Percentiles rank a stretch among this genome's conserved stretches.
Conservation (phyloP, 2,888 invertebrate genomes). For the Hipparchia sbordonii region DNA sequence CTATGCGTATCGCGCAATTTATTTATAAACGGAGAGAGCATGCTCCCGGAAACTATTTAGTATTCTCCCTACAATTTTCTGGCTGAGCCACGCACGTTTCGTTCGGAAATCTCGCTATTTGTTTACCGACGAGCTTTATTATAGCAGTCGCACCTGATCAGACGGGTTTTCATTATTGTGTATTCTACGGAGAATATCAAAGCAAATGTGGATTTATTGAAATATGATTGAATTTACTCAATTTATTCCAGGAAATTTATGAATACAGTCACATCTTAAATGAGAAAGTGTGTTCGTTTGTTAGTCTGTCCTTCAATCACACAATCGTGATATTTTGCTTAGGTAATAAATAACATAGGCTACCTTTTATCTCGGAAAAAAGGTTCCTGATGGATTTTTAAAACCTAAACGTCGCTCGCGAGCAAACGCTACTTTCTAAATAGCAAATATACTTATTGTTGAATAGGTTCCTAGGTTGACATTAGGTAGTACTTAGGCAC, state of each 20-base stretch:
- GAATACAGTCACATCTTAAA: background rate
- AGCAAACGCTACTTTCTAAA: too few species aligned
- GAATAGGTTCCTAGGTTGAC: too few species aligned
- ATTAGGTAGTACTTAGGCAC: too few species aligned
- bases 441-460: too few species aligned
- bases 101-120: conserved; percentile 35
- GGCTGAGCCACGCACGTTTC: conserved; percentile 36
- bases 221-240: background rate
- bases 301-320: too few species aligned
- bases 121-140: conserved; percentile 32
- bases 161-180: conserved; percentile 28
- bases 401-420: too few species aligned
- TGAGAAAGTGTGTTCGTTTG: too few species aligned
- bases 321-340: too few species aligned
- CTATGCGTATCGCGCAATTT: conserved; percentile 17
- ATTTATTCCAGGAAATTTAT: background rate
- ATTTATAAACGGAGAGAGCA: conserved; percentile 19
- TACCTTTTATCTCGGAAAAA: too few species aligned
- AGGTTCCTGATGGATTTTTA: too few species aligned
- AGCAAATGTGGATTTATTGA: background rate
- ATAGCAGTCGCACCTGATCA: conserved; percentile 35
- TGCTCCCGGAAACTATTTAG: conserved; percentile 31
- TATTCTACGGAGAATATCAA: conserved; percentile 10
- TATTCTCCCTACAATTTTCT: conserved; percentile 33
- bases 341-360: too few species aligned